A percentile compares a stretch with the other conserved stretches of the same genome.
Conservation (phyloP, 2,113 vertebrate species). For the Protomyctophum bolini region DNA sequence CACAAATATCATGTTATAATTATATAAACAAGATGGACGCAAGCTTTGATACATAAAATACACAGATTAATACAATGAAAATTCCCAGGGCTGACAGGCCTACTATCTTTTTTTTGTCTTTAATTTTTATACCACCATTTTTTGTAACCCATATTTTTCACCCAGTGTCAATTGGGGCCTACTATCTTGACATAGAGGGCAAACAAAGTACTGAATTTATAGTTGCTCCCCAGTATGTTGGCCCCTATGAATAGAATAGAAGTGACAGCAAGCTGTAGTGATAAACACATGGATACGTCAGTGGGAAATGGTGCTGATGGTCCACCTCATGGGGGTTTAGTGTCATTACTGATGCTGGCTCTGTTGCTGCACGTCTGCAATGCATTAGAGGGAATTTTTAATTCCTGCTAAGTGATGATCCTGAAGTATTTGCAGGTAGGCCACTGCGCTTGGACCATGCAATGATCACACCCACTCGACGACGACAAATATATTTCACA, state of each 20-base stretch:
- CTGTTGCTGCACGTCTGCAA: conserved; percentile 45
- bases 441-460: too few species aligned
- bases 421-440: conserved; percentile 18
- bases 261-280: conserved; percentile 25
- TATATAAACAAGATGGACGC: background rate
- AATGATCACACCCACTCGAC: too few species aligned
- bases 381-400: conserved; percentile 52
- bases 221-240: too few species aligned
- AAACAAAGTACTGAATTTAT: too few species aligned
- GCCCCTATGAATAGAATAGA: background rate
- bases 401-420: conserved; percentile 55
- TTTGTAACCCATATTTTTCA: too few species aligned
- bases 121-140: too few species aligned
- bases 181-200: too few species aligned
- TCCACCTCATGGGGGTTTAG: conserved; percentile 38
- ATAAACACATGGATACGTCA: conserved; percentile 31
- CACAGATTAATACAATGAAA: too few species aligned
- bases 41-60: background rate
- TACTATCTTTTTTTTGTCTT: too few species aligned
- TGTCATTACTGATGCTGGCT: conserved; percentile 48
- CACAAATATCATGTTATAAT: background rate
- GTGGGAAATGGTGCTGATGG: conserved; percentile 25
- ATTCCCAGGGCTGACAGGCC: too few species aligned
- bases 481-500: too few species aligned
- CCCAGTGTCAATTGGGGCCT: too few species aligned